Percentiles rank a stretch among this genome's conserved stretches.
phyloP scores from a whole-genome alignment of 2,888 invertebrate species.

The Griposia aprilina region DNA sequence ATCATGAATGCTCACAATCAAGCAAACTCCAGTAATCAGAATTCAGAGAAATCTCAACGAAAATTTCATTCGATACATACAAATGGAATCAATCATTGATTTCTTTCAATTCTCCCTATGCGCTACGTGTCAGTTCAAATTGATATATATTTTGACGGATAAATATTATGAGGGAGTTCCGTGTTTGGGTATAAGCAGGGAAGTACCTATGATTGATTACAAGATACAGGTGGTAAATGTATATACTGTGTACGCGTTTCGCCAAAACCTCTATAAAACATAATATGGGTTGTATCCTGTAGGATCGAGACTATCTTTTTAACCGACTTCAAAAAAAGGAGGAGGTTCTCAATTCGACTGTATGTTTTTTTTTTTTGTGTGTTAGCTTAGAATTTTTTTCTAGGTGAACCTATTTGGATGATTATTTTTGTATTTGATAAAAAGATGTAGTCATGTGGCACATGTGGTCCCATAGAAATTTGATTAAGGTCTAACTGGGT shows the following conservation, averaged over 20 bases:
- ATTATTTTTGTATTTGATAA: too few species aligned
- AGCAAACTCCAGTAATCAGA: constrained; percentile 22
- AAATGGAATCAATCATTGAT: constrained; percentile 41
- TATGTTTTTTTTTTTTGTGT: too few species aligned
- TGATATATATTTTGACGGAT: constrained; percentile 18
- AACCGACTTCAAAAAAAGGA: too few species aligned
- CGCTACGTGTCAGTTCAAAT: not conserved
- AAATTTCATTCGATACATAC: constrained; percentile 33
- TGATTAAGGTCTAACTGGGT: too few species aligned
- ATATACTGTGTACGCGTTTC: too few species aligned
- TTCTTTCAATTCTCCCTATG: constrained; percentile 10
- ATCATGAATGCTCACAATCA: constrained; percentile 40
- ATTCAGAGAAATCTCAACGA: constrained; percentile 16
- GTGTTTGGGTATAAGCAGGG: not conserved
- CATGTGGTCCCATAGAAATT: too few species aligned
- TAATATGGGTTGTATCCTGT: not conserved
- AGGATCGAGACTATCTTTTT: too few species aligned
- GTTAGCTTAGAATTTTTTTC: too few species aligned
- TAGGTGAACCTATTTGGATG: too few species aligned
- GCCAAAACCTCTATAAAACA: not conserved
- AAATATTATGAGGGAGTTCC: constrained; percentile 17
- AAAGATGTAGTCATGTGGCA: too few species aligned
- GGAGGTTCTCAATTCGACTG: too few species aligned
- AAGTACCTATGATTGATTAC: constrained; percentile 16
- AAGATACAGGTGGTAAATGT: not conserved